Evolutionary conservation across 2,113 vertebrate genomes (phyloP), one percentile per base, ranked within the genome.

Genomic region (Dicentrarchus labrax): DNA sequence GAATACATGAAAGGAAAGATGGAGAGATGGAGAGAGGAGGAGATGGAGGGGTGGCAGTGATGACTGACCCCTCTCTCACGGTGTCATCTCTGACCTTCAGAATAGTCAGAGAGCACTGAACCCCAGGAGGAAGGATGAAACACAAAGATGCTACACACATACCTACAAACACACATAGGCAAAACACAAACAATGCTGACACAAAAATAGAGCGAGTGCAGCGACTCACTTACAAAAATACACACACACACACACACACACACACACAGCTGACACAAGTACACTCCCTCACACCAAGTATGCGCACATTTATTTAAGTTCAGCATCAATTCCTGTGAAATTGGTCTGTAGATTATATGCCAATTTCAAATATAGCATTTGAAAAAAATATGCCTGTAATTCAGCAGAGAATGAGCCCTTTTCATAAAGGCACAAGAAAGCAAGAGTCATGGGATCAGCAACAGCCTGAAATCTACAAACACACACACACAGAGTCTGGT

Each of bases 21-120:
- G 80, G 90, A 87, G 67, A 78, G 87, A 91, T 80, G 89, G 83
- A 88, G 64, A 88, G 76, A 50, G 86, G 83, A 86, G 61, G 84
- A 78, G 87, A 87, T 72, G 82, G 86, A 88, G 78, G 84, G 87
- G 51, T 82, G 90, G 90, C 73, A 60, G 80, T 89, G 94, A 93
- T 92, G 93, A 90, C 91, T 93, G 94, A 94, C 92, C 89, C 83
- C 89, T 90, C 90, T 91, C 93, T 90, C 80, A 91, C 67, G 67
- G 87, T 86, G 90, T 92, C 89, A 91, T 91, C 87, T 83, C 76
- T 92, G 90, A 93, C 91, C 90, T 94, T 94, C 85, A 88, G 84
- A 90, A 86, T 76, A 85, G 84, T 77, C 87, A 71, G 70, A 84
- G 80, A 88, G 82, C 87, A 79, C 8, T 68, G 75, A 82, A 84